These are phyloP conservation scores for Deroplatys truncata DNA, from an alignment of 2,888 invertebrate genomes.

Conservation along the genomic window DNA sequence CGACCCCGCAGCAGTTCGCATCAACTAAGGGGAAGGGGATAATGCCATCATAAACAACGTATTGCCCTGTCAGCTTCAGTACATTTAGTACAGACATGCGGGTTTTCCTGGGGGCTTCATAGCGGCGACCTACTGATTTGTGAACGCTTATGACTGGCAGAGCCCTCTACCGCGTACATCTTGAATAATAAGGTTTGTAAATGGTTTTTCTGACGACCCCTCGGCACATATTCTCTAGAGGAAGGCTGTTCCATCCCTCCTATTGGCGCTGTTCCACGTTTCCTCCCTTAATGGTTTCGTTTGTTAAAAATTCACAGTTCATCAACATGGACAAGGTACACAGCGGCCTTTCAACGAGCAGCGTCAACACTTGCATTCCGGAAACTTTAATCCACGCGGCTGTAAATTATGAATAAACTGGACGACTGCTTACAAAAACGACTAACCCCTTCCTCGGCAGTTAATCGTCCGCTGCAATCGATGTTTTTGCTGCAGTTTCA, in stretches of 20 bases:
- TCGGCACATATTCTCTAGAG: neutral
- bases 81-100: too few relatives aligned
- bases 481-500: too few relatives aligned
- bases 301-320: neutral
- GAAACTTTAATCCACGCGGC: neutral
- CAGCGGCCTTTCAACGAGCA: neutral
- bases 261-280: neutral
- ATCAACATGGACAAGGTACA: neutral
- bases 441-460: neutral
- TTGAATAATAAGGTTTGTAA: neutral
- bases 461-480: neutral
- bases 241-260: neutral
- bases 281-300: neutral
- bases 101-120: too few relatives aligned
- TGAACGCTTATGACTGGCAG: neutral
- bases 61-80: too few relatives aligned
- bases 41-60: too few relatives aligned
- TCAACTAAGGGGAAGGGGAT: too few relatives aligned
- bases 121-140: too few relatives aligned
- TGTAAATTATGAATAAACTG: neutral
- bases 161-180: neutral
- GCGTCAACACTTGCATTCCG: neutral
- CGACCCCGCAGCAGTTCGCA: too few relatives aligned
- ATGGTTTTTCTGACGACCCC: neutral
- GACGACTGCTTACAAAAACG: neutral